A percentile compares a stretch with the other conserved stretches of the same genome.
These are phyloP conservation scores for Diabrotica undecimpunctata DNA, from an alignment of 1,140 invertebrate species.

Conservation along the genomic window DNA sequence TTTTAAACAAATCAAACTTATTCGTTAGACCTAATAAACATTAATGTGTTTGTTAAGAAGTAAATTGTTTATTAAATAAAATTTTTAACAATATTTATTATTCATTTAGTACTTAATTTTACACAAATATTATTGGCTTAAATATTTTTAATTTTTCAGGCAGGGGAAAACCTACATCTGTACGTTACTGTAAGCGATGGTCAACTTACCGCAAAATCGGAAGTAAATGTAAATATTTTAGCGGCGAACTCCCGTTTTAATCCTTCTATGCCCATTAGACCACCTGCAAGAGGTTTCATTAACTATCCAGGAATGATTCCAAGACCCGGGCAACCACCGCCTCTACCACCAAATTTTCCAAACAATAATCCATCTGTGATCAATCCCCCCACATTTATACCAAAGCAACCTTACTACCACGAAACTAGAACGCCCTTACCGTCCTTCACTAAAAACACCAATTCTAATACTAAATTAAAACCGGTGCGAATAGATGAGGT, in stretches of 20 bases:
- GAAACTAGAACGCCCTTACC: not conserved
- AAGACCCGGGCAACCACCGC: constrained; percentile 14
- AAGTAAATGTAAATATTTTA: constrained; percentile 64
- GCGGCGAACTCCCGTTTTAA: constrained; percentile 42
- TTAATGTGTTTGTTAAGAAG: no score
- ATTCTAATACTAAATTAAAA: constrained; percentile 9
- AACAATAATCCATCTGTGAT: constrained; percentile 10
- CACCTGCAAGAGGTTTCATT: constrained; percentile 11
- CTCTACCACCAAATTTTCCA: constrained; percentile 13
- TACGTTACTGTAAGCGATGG: constrained; percentile 71
- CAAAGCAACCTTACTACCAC: constrained; percentile 1
- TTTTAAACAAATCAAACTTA: no score
- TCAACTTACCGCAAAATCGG: constrained; percentile 62
- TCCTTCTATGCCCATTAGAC: constrained; percentile 26
- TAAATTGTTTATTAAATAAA: no score
- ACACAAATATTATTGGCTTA: no score
- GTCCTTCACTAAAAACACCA: not conserved
- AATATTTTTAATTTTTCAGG: constrained; percentile 49
- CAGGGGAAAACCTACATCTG: constrained; percentile 62
- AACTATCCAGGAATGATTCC: constrained; percentile 20
- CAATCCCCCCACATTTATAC: constrained; percentile 16
- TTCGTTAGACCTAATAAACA: no score
- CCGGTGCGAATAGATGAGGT: constrained; percentile 10
- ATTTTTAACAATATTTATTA: no score
- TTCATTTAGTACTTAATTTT: no score